Evolutionary conservation across 2,113 vertebrate genomes (phyloP).

Genomic region (Morphnarchus princeps): DNA sequence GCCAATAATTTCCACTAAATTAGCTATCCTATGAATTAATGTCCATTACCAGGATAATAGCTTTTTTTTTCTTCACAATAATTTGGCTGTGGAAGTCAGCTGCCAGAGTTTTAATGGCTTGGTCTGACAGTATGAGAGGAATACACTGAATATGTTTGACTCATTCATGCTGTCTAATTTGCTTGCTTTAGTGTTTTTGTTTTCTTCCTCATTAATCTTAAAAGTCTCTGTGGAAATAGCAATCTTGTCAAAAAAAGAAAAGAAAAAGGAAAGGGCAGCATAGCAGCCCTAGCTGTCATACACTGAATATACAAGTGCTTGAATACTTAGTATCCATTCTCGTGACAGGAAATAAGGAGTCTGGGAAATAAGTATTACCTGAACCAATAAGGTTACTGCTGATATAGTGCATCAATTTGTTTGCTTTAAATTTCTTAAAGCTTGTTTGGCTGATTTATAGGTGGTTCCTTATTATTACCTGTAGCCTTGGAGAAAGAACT

Average conservation of each 20-base stretch:
- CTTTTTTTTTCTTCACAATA: background rate
- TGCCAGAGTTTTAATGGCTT: background rate
- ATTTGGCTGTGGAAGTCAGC: background rate
- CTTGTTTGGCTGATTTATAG: conserved; percentile 19
- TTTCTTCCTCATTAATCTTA: background rate
- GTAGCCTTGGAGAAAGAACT: background rate
- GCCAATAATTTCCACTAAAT: conserved; percentile 20
- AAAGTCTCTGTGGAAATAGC: background rate
- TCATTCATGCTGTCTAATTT: background rate
- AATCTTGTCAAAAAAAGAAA: background rate
- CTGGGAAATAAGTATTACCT: background rate
- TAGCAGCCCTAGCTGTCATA: background rate
- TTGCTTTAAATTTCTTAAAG: conserved; percentile 1
- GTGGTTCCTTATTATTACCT: background rate
- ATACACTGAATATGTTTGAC: background rate
- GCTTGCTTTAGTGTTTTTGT: background rate
- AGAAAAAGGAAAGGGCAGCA: background rate
- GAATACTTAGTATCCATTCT: background rate
- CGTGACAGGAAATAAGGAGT: background rate
- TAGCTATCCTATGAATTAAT: background rate
- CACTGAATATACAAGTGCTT: background rate
- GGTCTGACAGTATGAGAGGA: background rate
- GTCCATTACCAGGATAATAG: background rate
- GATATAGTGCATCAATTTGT: background rate
- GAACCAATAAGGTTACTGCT: background rate